Evolutionary conservation across 2,797 vertebrate species (phyloP), one percentile per base, ranked within the genome.

Genomic region (Mus caroli): DNA sequence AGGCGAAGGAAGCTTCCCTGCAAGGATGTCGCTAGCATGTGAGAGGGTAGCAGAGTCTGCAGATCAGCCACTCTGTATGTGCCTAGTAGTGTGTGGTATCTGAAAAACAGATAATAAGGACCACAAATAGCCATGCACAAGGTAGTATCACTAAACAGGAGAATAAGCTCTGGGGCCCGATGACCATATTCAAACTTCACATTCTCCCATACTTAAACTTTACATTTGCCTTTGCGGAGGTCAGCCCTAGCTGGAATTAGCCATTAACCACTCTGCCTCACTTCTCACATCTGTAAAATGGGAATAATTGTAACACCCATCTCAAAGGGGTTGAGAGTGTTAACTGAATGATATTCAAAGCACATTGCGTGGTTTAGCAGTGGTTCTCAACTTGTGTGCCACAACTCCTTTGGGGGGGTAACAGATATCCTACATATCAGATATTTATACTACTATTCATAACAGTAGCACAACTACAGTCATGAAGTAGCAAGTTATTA

Each of bases 51-150:
- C n/a, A 97, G 93, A 93, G 96, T 98, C 96, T 98, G 98, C 76
- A 99, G 98, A 83, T 98, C 98, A 13, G 97, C 97, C 76, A 98
- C 93, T 12, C 98, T 97, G 46, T 99, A 99, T 56, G 95, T 93
- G 73, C 99, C 99, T 1, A 92, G 93, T 80, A 99, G 97, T 46
- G 99, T 97, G 76, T 99, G 99, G 96, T 99, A 98, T 91, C 99
- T 99, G 97, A 92, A 91, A 97, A 78, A 97, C 93, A 97, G 90
- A 73, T 46, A 96, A 19, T 1, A 56, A 58, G 56, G 19, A 12
- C 54, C 26, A 20, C 3, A 95, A 54, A 43, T 6, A 31, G 1
- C 28, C 14, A 0, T 3, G 31, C 1, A 7, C 7, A 50, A 60
- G 10, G 24, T 2, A 56, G 6, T 13, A 6, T 1, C 52, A 50